These are phyloP conservation scores for Calephelis perditalis DNA, from an alignment of 2,888 invertebrate genomes.

Conservation along the genomic window DNA sequence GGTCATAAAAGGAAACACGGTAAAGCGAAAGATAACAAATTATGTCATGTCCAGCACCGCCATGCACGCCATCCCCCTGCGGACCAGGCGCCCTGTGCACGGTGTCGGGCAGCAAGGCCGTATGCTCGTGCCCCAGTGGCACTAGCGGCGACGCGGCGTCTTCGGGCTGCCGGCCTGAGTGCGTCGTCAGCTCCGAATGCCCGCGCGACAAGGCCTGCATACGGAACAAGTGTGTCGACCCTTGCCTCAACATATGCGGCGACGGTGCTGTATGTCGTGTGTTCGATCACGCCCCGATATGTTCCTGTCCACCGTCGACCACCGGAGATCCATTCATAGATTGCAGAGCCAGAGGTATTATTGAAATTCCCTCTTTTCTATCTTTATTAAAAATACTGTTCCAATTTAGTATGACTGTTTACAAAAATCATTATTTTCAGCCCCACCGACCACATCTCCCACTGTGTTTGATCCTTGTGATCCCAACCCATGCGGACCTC, in stretches of 20 bases:
- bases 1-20: no score
- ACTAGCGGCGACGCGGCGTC: constrained; percentile 85
- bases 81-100: constrained; percentile 87
- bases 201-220: constrained; percentile 86
- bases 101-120: constrained; percentile 75
- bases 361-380: constrained; percentile 4
- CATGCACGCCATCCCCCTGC: constrained; percentile 85
- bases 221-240: constrained; percentile 88
- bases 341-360: constrained; percentile 66
- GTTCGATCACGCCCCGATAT: constrained; percentile 80
- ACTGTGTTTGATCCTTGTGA: constrained; percentile 79
- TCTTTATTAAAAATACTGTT: no score
- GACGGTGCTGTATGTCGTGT: constrained; percentile 85
- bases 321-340: constrained; percentile 90
- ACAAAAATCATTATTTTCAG: constrained; percentile 35
- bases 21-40: neutral
- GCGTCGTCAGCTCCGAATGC: constrained; percentile 90
- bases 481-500: constrained; percentile 85
- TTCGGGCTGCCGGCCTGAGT: constrained; percentile 90
- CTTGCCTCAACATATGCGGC: constrained; percentile 90
- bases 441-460: constrained; percentile 37
- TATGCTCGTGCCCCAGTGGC: constrained; percentile 87
- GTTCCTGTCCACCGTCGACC: constrained; percentile 84
- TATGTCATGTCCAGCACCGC: constrained; percentile 62
- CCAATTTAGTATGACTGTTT: no score